Percentiles rank a stretch among this genome's conserved stretches.
Conservation (phyloP, 2,113 vertebrate species). For the Trematomus loennbergii region DNA sequence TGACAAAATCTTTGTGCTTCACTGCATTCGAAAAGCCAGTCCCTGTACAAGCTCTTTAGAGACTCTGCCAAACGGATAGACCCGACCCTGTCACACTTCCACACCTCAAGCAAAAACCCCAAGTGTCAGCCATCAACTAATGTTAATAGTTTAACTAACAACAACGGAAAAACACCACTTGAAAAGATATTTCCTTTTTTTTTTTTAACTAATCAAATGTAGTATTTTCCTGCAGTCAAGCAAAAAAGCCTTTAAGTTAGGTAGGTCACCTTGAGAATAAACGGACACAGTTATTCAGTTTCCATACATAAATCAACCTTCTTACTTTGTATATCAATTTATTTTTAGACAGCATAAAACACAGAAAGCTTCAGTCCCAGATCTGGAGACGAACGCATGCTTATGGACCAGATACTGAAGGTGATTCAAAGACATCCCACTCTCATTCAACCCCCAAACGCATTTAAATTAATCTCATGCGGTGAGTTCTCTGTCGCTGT, state of each 20-base stretch:
- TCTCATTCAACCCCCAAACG: constrained; percentile 37
- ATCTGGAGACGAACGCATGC: constrained; percentile 1
- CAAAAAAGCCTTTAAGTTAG: constrained; percentile 3
- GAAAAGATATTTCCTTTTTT: background rate
- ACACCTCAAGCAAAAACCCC: constrained; percentile 38
- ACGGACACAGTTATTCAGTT: background rate
- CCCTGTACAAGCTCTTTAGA: constrained; percentile 60
- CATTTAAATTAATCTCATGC: constrained; percentile 39
- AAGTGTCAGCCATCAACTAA: constrained; percentile 22
- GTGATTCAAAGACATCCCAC: constrained; percentile 33
- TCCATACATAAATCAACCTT: background rate
- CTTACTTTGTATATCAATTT: constrained; percentile 2
- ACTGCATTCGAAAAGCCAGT: constrained; percentile 53
- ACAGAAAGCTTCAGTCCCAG: background rate
- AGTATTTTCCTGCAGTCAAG: background rate
- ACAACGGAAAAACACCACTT: constrained; percentile 6
- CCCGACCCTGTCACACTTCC: constrained; percentile 42
- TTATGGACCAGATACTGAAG: constrained; percentile 5
- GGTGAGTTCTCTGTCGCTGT: constrained; percentile 22
- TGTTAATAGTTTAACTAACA: too few species aligned
- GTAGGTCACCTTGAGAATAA: constrained; percentile 38
- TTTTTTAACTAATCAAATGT: constrained; percentile 24
- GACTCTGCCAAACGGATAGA: constrained; percentile 48
- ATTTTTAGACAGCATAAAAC: background rate
- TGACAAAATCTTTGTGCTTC: constrained; percentile 63